phyloP scores from a whole-genome alignment of 1,140 invertebrate genomes.

The Coelopa frigida region DNA sequence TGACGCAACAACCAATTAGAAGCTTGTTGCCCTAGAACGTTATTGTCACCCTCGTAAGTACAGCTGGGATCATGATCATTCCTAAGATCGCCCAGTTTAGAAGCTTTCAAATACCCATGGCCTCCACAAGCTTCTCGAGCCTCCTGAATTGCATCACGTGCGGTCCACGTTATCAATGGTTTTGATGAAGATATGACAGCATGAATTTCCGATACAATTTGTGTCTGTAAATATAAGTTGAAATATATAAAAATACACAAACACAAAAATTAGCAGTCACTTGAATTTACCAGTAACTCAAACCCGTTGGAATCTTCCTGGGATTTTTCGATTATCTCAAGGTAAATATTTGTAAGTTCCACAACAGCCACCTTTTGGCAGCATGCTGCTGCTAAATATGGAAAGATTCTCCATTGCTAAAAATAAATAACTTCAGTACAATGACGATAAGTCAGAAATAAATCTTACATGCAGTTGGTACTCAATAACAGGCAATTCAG shows the following conservation, averaged over 20 bases:
- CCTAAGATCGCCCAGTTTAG: slow-evolving; percentile 73
- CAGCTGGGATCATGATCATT: slow-evolving; percentile 86
- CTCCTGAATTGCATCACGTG: slow-evolving; percentile 80
- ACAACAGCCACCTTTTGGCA: slow-evolving; percentile 66
- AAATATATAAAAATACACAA: slow-evolving; percentile 23
- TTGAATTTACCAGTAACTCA: slow-evolving; percentile 49
- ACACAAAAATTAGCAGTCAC: not conserved
- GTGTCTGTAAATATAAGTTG: slow-evolving; percentile 46
- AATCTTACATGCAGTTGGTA: slow-evolving; percentile 74
- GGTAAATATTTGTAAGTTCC: slow-evolving; percentile 49
- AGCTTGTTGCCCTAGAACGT: slow-evolving; percentile 89
- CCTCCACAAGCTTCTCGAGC: slow-evolving; percentile 80
- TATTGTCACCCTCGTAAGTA: slow-evolving; percentile 96
- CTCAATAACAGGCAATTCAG: slow-evolving; percentile 80
- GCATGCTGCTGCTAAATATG: slow-evolving; percentile 76
- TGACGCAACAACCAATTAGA: slow-evolving; percentile 80
- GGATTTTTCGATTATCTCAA: slow-evolving; percentile 52
- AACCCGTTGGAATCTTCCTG: slow-evolving; percentile 50
- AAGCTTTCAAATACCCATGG: slow-evolving; percentile 57
- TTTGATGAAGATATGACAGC: slow-evolving; percentile 83
- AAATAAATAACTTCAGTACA: slow-evolving; percentile 23
- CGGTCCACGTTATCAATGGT: slow-evolving; percentile 77
- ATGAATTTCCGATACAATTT: slow-evolving; percentile 80
- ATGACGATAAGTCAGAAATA: slow-evolving; percentile 1
- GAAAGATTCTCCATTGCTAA: slow-evolving; percentile 87